These are phyloP conservation scores for Narcine bancroftii DNA, from an alignment of 2,113 vertebrate genomes.

Conservation along the genomic window DNA sequence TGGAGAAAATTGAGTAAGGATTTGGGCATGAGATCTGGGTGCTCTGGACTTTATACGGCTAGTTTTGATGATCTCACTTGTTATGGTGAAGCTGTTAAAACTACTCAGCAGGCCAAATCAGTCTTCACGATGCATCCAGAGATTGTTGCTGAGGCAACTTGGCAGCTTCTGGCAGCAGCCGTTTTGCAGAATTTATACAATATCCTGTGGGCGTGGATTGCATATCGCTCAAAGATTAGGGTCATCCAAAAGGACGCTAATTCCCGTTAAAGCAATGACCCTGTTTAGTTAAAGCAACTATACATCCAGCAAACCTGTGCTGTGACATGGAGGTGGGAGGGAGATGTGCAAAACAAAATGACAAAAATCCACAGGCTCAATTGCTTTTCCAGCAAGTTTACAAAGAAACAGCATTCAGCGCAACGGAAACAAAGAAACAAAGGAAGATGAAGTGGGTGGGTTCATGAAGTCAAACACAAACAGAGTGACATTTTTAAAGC, in stretches of 20 bases:
- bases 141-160: constrained; percentile 23
- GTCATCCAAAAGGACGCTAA: not conserved
- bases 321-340: not conserved
- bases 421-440: no score
- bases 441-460: not conserved
- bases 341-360: not conserved
- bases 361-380: not conserved
- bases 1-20: no score
- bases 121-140: not conserved
- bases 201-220: not conserved
- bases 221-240: not conserved
- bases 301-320: not conserved
- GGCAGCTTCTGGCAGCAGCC: not conserved
- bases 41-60: not conserved
- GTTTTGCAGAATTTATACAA: not conserved
- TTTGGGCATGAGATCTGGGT: not conserved
- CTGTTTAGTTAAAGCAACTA: not conserved
- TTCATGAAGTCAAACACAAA: not conserved
- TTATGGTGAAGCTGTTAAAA: not conserved
- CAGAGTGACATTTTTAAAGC: not conserved
- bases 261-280: not conserved
- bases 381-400: not conserved
- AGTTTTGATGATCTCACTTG: not conserved
- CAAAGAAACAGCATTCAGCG: not conserved
- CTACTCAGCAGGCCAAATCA: not conserved